These are phyloP conservation scores for Aethes cnicana DNA, from an alignment of 2,888 invertebrate species.

Conservation along the genomic window DNA sequence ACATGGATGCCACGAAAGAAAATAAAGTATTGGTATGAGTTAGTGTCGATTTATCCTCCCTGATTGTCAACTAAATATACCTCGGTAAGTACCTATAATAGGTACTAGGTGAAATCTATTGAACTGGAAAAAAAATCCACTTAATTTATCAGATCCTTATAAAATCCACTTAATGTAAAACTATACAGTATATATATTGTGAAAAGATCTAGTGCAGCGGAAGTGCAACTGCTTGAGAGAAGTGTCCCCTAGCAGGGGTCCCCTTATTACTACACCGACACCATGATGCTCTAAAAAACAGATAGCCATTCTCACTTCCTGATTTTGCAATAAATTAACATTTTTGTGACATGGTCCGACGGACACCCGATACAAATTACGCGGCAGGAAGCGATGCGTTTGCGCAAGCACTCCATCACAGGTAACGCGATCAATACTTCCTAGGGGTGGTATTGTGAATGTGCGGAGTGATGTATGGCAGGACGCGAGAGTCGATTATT, in stretches of 20 bases:
- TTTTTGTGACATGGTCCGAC: constrained; percentile 5
- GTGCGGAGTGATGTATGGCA: constrained; percentile 18
- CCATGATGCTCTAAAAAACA: neutral
- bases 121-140: no score
- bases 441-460: constrained; percentile 18
- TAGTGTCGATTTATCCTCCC: no score
- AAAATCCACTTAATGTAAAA: neutral
- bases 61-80: no score
- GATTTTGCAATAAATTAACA: constrained; percentile 23
- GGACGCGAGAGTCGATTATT: constrained; percentile 22
- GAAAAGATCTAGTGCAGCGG: no score
- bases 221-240: no score
- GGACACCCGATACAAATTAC: constrained; percentile 26
- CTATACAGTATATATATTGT: no score
- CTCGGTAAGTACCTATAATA: no score
- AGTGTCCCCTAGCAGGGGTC: no score
- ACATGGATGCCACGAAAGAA: no score
- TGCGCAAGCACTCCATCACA: constrained; percentile 22
- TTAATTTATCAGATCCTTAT: neutral
- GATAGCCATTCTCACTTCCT: constrained; percentile 14
- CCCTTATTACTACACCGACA: no score
- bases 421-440: constrained; percentile 17
- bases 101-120: no score
- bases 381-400: constrained; percentile 16
- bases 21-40: no score